A percentile compares a stretch with the other conserved stretches of the same genome.
Conservation (phyloP, 2,797 vertebrate genomes). For the Gymnodraco acuticeps region DNA sequence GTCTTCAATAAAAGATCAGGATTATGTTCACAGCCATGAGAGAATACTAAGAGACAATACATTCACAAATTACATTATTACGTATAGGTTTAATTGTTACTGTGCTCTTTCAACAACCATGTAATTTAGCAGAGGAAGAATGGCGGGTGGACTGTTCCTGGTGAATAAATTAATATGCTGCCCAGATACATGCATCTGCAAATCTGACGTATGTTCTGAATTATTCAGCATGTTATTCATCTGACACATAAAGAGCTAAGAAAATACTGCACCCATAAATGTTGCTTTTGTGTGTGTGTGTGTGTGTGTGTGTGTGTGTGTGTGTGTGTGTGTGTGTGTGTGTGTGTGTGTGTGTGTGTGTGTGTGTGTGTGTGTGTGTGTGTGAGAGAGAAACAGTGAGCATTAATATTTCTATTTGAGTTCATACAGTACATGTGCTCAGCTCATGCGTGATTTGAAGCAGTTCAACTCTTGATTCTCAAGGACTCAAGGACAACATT, state of each 20-base stretch:
- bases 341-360: too few relatives aligned
- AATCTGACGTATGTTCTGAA: conserved; percentile 16
- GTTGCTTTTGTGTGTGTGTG: background rate
- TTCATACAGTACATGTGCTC: background rate
- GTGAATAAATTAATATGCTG: background rate
- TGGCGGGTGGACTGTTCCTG: background rate
- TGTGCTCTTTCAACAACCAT: background rate
- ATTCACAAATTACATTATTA: conserved; percentile 38
- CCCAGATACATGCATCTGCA: conserved; percentile 14
- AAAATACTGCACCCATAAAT: background rate
- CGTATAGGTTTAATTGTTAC: conserved; percentile 6
- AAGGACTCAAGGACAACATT: conserved; percentile 5
- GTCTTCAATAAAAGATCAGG: conserved; percentile 15
- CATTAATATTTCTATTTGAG: conserved; percentile 2
- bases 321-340: too few relatives aligned
- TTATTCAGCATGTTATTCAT: conserved; percentile 30
- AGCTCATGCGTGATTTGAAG: background rate
- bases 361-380: too few relatives aligned
- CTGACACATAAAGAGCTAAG: conserved; percentile 6
- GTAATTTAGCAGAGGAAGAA: conserved; percentile 14
- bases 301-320: too few relatives aligned
- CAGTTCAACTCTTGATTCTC: background rate
- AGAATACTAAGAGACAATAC: conserved; percentile 14
- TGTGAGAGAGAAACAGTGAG: background rate
- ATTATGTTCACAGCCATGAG: conserved; percentile 16